phyloP scores from a whole-genome alignment of 2,797 vertebrate species.

The Anguilla megastoma region DNA sequence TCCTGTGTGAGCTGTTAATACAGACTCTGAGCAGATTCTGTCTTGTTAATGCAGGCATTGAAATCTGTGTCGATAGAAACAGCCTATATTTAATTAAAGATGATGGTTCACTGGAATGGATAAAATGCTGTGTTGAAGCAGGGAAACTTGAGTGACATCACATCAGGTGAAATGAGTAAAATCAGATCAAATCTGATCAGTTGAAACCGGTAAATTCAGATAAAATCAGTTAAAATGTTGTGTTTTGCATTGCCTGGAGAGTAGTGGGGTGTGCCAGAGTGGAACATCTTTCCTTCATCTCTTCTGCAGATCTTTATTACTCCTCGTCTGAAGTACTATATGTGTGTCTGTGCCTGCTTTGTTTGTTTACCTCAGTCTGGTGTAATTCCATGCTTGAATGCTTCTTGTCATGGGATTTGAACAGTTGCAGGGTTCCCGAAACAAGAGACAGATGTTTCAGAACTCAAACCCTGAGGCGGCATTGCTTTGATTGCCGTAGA shows the following conservation, averaged over 20 bases:
- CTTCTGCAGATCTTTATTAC: neutral
- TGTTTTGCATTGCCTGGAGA: neutral
- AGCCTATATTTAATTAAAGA: neutral
- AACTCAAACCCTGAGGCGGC: neutral
- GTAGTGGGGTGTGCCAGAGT: neutral
- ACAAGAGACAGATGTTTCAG: neutral
- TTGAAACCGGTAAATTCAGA: neutral
- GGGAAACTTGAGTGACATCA: neutral
- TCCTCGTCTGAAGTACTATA: neutral
- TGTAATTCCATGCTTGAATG: neutral
- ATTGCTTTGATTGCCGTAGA: neutral
- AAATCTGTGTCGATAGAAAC: neutral
- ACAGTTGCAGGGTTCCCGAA: neutral
- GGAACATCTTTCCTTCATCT: neutral
- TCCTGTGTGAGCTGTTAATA: neutral
- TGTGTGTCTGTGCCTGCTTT: neutral
- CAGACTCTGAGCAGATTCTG: neutral
- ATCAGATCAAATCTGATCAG: neutral
- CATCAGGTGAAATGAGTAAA: neutral
- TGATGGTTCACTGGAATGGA: neutral
- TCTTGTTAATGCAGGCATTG: neutral
- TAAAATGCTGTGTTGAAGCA: neutral
- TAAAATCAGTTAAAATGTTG: neutral
- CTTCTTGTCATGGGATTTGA: neutral
- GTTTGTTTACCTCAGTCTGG: neutral